Percentiles rank a stretch among this genome's conserved stretches.
Conservation (phyloP, 1,140 invertebrate genomes). For the Apis mellifera region Amel_HAv3.1 CM009943.2:9404501-9405000, state of each 20-base stretch:
- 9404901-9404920: constrained; percentile 35
- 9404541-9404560: background rate
- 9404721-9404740: constrained; percentile 9
- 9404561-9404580: background rate
- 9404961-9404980: constrained; percentile 66
- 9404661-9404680: constrained; percentile 53
- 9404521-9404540: too few species aligned
- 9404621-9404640: constrained; percentile 12
- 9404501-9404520: constrained; percentile 35
- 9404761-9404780: too few species aligned
- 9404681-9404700: background rate
- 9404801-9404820: constrained; percentile 58
- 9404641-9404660: constrained; percentile 27
- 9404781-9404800: constrained; percentile 33
- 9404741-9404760: constrained; percentile 33
- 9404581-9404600: constrained; percentile 31
- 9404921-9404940: constrained; percentile 53
- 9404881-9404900: constrained; percentile 1
- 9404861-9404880: too few species aligned
- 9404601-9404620: background rate
- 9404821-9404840: constrained; percentile 15
- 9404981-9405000: constrained; percentile 66
- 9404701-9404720: constrained; percentile 14
- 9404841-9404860: too few species aligned
- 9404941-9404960: constrained; percentile 42